Conservation (phyloP, 2,888 invertebrate species). For the Orchestes rusci region DNA sequence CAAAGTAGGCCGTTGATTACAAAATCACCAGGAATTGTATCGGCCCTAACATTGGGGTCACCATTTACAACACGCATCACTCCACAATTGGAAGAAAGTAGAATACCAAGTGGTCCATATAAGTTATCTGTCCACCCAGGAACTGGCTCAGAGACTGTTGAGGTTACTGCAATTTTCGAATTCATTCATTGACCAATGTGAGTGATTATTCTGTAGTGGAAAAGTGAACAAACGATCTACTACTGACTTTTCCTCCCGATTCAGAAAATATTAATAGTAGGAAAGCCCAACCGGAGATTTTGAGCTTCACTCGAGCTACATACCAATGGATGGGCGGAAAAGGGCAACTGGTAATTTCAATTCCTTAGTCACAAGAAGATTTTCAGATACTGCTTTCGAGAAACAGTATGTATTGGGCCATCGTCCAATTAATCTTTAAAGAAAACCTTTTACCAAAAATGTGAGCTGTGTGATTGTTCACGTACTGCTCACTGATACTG, state of each 20-base stretch:
- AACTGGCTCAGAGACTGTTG: constrained; percentile 44
- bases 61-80: constrained; percentile 42
- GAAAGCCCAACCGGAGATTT: too few species aligned
- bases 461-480: too few species aligned
- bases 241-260: too few species aligned
- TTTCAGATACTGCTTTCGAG: constrained; percentile 60
- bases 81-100: constrained; percentile 49
- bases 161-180: constrained; percentile 41
- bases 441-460: too few species aligned
- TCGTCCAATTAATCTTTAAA: constrained; percentile 37
- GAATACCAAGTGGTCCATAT: constrained; percentile 47
- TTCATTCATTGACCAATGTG: too few species aligned
- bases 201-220: too few species aligned
- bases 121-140: constrained; percentile 60
- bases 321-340: constrained; percentile 58
- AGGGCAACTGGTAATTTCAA: constrained; percentile 53
- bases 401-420: constrained; percentile 63
- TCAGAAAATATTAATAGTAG: too few species aligned
- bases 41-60: constrained; percentile 32
- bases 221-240: too few species aligned
- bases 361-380: constrained; percentile 48
- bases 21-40: constrained; percentile 41
- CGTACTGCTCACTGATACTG: constrained; percentile 26
- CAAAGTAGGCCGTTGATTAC: constrained; percentile 42
- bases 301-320: too few species aligned